phyloP scores from a whole-genome alignment of 2,113 vertebrate genomes.

The Grammomys surdaster region DNA sequence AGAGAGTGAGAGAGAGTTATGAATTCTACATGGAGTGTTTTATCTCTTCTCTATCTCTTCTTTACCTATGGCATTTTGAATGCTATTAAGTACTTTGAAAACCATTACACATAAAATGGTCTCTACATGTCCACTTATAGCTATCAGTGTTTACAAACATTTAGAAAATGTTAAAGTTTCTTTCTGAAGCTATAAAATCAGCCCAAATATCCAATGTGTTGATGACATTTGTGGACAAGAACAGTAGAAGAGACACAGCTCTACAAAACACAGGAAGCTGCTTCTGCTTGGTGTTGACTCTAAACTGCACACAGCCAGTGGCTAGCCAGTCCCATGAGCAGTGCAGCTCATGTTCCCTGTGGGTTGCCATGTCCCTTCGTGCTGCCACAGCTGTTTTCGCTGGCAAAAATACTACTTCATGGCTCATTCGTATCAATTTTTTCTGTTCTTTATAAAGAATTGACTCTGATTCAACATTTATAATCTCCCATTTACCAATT shows the following conservation, averaged over 20 bases:
- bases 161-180: not conserved
- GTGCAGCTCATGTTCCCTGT: not conserved
- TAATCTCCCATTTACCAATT: slow-evolving; percentile 55
- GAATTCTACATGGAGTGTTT: not conserved
- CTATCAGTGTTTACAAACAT: not conserved
- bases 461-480: slow-evolving; percentile 17
- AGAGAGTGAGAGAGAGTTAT: not conserved
- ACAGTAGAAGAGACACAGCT: not conserved
- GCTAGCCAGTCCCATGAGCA: not conserved
- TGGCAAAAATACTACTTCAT: slow-evolving; percentile 5
- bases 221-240: not conserved
- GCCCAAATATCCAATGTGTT: not conserved
- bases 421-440: not conserved
- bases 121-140: not conserved
- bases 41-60: slow-evolving; percentile 25
- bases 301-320: not conserved
- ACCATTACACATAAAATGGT: slow-evolving; percentile 9
- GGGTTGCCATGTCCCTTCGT: not conserved
- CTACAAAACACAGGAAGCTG: not conserved
- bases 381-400: slow-evolving; percentile 24
- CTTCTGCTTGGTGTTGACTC: not conserved
- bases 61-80: not conserved
- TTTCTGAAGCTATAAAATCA: slow-evolving; percentile 35
- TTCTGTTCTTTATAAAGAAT: slow-evolving; percentile 18
- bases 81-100: slow-evolving; percentile 20